phyloP scores from a whole-genome alignment of 2,888 invertebrate genomes.

The Synanthedon myopaeformis region DNA sequence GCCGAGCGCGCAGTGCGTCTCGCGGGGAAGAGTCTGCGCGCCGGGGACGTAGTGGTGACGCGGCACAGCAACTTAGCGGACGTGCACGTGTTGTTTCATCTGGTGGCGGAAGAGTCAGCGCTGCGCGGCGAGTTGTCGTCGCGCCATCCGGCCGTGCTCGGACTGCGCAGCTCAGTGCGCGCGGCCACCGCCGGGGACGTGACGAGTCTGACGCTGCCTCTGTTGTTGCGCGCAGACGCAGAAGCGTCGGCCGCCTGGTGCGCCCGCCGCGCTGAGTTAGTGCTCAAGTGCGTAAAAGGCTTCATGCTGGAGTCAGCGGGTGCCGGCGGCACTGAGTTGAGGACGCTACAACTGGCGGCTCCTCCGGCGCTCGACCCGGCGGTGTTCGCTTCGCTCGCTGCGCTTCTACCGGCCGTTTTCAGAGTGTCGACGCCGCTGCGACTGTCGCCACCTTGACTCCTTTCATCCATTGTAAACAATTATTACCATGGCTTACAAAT shows the following conservation, averaged over 20 bases:
- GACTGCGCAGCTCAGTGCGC: conserved; percentile 93
- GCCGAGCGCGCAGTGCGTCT: conserved; percentile 22
- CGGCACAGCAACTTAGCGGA: conserved; percentile 94
- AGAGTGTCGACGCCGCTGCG: conserved; percentile 88
- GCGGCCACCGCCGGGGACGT: conserved; percentile 96
- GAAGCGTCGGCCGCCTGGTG: conserved; percentile 98
- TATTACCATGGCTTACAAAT: too few species aligned
- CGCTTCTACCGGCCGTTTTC: conserved; percentile 91
- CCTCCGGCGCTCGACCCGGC: conserved; percentile 88
- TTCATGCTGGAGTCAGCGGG: conserved; percentile 99
- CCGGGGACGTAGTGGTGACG: conserved; percentile 89
- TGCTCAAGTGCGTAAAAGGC: conserved; percentile 93
- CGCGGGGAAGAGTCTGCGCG: conserved; percentile 73
- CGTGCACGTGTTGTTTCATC: conserved; percentile 95
- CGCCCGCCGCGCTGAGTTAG: conserved; percentile 92
- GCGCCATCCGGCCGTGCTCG: conserved; percentile 94
- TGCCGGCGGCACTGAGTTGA: conserved; percentile 90
- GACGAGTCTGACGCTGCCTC: conserved; percentile 91
- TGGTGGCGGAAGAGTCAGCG: conserved; percentile 87
- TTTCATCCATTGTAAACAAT: too few species aligned
- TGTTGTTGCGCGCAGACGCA: conserved; percentile 71
- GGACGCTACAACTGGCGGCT: conserved; percentile 85
- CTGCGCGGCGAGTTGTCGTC: conserved; percentile 89
- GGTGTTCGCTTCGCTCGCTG: conserved; percentile 82
- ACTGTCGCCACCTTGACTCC: conserved; percentile 25